Conservation (phyloP, 2,797 vertebrate species). For the Amazona ochrocephala region DNA sequence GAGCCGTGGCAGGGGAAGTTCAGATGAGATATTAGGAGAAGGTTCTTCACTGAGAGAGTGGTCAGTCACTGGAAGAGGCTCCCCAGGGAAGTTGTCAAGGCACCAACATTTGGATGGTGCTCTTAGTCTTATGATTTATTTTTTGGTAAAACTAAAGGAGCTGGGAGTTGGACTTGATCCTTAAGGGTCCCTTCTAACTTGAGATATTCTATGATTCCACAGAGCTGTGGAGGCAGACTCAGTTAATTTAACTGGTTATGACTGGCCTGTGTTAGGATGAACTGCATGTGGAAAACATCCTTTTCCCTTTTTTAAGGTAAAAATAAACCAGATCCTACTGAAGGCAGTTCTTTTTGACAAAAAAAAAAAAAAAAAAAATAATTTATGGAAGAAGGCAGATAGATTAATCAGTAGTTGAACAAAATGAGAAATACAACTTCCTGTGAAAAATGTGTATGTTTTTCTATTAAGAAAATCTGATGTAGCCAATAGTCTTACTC, state of each 20-base stretch:
- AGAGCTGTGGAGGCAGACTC: neutral
- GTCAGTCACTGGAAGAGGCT: fast-evolving
- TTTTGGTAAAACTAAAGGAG: neutral
- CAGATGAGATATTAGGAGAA: neutral
- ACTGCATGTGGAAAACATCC: neutral
- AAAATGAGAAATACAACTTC: neutral
- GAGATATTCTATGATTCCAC: neutral
- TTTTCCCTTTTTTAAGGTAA: neutral
- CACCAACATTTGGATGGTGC: fast-evolving
- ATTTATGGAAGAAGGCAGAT: neutral
- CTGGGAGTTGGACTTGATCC: neutral
- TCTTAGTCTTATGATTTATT: neutral
- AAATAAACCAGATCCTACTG: neutral
- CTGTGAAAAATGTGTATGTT: neutral
- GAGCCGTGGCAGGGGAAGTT: neutral
- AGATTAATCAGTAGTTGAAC: neutral
- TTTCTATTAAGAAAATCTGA: neutral
- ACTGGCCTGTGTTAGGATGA: neutral
- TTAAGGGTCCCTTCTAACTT: neutral
- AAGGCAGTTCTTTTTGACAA: neutral
- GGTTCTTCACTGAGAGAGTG: neutral
- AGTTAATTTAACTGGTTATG: neutral
- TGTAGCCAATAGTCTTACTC: neutral
- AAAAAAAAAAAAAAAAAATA: neutral
- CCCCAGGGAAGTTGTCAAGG: neutral